These are phyloP conservation scores for Microcaecilia unicolor DNA, from an alignment of 2,797 vertebrate species.

Conservation along the genomic window DNA sequence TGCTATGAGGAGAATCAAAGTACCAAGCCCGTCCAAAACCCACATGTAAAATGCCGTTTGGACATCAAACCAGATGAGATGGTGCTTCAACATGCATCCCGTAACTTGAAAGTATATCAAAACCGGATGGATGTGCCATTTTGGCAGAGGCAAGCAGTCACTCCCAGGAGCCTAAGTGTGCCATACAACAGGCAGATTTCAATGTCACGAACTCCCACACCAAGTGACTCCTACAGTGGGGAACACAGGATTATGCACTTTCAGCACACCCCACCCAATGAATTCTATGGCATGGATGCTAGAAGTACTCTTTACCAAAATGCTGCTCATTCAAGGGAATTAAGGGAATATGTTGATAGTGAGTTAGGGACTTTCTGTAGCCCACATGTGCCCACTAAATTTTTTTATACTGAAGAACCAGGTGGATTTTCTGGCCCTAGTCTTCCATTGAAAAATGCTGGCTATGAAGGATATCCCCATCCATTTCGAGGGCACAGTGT, in stretches of 20 bases:
- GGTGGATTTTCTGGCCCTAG: slow-evolving; percentile 54
- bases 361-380: slow-evolving; percentile 71
- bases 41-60: slow-evolving; percentile 84
- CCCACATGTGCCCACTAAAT: slow-evolving; percentile 73
- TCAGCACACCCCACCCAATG: slow-evolving; percentile 53
- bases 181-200: slow-evolving; percentile 58
- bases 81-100: slow-evolving; percentile 68
- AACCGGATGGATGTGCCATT: slow-evolving; percentile 37
- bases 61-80: slow-evolving; percentile 90
- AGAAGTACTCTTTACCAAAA: slow-evolving; percentile 48
- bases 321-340: slow-evolving; percentile 60
- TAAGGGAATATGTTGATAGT: slow-evolving; percentile 57
- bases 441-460: slow-evolving; percentile 51
- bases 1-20: slow-evolving; percentile 60
- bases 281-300: slow-evolving; percentile 58
- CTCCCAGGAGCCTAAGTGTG: slow-evolving; percentile 66
- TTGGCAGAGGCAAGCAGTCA: slow-evolving; percentile 63
- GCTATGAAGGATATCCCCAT: slow-evolving; percentile 48
- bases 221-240: slow-evolving; percentile 78
- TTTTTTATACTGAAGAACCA: slow-evolving; percentile 82
- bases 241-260: slow-evolving; percentile 68
- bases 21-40: slow-evolving; percentile 54
- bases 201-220: slow-evolving; percentile 77
- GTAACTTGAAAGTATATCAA: slow-evolving; percentile 45
- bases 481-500: slow-evolving; percentile 63